Base-by-base conservation (phyloP, 2,888 invertebrate species). In the Dryococelus australis region DNA sequence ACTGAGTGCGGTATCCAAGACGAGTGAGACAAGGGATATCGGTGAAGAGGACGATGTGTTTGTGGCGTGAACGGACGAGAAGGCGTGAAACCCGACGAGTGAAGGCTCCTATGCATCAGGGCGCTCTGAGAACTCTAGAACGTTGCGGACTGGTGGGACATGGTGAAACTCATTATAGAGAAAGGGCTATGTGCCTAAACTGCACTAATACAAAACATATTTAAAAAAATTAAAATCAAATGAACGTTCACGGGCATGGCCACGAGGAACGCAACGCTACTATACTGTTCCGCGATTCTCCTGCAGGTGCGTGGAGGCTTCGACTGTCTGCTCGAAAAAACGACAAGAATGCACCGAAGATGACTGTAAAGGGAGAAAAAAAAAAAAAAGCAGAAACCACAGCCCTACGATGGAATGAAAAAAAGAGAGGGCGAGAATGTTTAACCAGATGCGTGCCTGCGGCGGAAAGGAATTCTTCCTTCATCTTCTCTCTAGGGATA, bases 391-490 rank as follows among this genome's bases (percentile, higher is more conserved):
- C 65, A n/a, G 65, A n/a, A 65, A 65, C 65, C 65, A 65, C 65
- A n/a, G 65, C 65, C 24, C 65, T 20, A 65, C 65, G 65, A n/a
- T 65, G 65, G 65, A n/a, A 65, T 47, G 47, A 65, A 65, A n/a
- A 65, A 65, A 65, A 8, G 65, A 65, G n/a, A 24, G 20, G 65
- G 65, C 20, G n/a, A n/a, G 65, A 65, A n/a, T 65, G 65, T 65
- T 65, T 65, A 35, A 65, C 65, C 20, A 65, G 65, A 9, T 65
- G 65, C 65, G 65, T 65, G 65, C 65, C 65, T 65, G 65, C n/a
- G n/a, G 65, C n/a, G 24, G n/a, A 65, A 65, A 65, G 65, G 65
- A 65, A 65, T 65, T 65, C 65, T 65, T 65, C 65, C n/a, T 65
- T 65, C 65, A n/a, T 5, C 24, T 65, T n/a, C 65, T 16, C 65